A percentile compares a stretch with the other conserved stretches of the same genome.
phyloP scores from a whole-genome alignment of 2,888 invertebrate species.

The Lasioglossum vierecki region DNA sequence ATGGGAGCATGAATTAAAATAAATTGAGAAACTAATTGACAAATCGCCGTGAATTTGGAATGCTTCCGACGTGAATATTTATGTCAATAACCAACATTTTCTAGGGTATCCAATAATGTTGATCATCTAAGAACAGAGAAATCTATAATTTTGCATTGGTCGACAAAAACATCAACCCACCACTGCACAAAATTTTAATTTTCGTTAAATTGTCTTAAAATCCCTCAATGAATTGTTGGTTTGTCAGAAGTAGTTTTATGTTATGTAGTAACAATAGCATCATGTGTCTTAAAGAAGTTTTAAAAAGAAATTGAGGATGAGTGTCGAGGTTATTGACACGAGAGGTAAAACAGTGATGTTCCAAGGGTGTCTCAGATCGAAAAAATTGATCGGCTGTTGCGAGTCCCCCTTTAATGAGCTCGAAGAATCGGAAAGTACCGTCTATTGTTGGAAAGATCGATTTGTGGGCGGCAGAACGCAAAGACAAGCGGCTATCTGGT shows the following conservation, averaged over 20 bases:
- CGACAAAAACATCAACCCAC: too few species aligned
- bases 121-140: too few species aligned
- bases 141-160: too few species aligned
- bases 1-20: background rate
- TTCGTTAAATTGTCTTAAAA: too few species aligned
- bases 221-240: too few species aligned
- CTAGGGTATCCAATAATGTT: background rate
- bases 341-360: background rate
- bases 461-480: slow-evolving; percentile 21
- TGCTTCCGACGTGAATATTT: background rate
- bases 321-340: background rate
- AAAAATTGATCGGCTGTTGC: slow-evolving; percentile 10
- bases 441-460: slow-evolving; percentile 20
- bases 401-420: slow-evolving; percentile 10
- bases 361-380: background rate
- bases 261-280: too few species aligned
- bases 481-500: background rate
- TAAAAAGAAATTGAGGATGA: background rate
- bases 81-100: background rate
- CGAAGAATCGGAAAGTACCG: slow-evolving; percentile 25
- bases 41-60: background rate
- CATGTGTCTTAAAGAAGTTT: background rate
- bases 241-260: too few species aligned
- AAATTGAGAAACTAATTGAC: background rate
- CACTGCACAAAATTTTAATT: background rate